phyloP scores from a whole-genome alignment of 2,797 vertebrate genomes.

The Pagetopsis macropterus region DNA sequence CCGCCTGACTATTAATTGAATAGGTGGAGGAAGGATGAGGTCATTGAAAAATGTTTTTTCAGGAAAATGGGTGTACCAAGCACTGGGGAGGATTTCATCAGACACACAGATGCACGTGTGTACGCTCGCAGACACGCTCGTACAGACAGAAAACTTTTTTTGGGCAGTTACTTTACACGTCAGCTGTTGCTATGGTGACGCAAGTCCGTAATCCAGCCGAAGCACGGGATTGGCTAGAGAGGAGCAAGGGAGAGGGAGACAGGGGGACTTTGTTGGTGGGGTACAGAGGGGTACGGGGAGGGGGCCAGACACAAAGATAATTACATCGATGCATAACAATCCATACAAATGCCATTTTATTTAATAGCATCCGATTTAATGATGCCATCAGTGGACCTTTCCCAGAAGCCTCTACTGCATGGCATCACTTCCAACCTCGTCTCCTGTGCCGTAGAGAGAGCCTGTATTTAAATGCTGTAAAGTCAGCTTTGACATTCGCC shows the following conservation, averaged over 20 bases:
- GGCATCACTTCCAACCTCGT: constrained; percentile 35
- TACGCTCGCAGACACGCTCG: constrained; percentile 52
- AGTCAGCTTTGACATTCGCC: constrained; percentile 54
- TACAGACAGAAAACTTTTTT: constrained; percentile 77
- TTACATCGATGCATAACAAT: constrained; percentile 67
- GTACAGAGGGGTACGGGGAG: constrained; percentile 44
- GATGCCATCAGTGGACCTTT: constrained; percentile 32
- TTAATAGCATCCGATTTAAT: constrained; percentile 49
- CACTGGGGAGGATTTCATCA: constrained; percentile 72
- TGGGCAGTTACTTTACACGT: constrained; percentile 80
- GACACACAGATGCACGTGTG: constrained; percentile 61
- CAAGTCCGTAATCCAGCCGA: constrained; percentile 70
- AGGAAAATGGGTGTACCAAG: constrained; percentile 62
- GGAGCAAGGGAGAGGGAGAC: constrained; percentile 59
- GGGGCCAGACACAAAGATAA: constrained; percentile 67
- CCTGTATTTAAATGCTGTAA: constrained; percentile 29
- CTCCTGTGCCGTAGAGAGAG: constrained; percentile 32
- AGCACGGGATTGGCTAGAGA: constrained; percentile 72
- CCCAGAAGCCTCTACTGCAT: constrained; percentile 27
- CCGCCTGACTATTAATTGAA: constrained; percentile 62
- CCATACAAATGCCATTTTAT: constrained; percentile 61
- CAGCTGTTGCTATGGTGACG: constrained; percentile 87
- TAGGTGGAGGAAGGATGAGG: constrained; percentile 73
- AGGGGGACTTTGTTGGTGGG: constrained; percentile 58
- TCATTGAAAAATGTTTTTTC: constrained; percentile 59